Evolutionary conservation across 2,113 vertebrate genomes (phyloP).

Genomic region (Onychostoma macrolepis): DNA sequence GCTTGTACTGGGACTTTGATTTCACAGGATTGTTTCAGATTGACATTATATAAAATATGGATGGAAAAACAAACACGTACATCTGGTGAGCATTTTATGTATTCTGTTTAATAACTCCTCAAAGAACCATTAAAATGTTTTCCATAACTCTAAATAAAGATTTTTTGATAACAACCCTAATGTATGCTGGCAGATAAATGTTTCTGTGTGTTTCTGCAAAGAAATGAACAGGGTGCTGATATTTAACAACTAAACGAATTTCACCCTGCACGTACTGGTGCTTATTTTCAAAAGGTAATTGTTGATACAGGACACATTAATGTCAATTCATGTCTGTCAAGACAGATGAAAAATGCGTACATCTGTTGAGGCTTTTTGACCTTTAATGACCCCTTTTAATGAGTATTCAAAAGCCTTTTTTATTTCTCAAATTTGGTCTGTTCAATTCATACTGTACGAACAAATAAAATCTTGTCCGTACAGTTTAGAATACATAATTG

Average conservation of each 20-base stretch:
- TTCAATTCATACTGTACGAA: not conserved
- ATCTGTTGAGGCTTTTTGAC: not conserved
- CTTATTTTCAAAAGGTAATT: not conserved
- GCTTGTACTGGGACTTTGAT: slow-evolving; percentile 38
- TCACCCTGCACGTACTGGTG: not conserved
- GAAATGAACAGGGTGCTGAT: not conserved
- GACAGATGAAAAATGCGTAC: not conserved
- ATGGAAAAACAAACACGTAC: slow-evolving; percentile 42
- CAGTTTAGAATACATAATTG: no score
- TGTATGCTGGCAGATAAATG: not conserved
- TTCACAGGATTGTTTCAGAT: slow-evolving; percentile 31
- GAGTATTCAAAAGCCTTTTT: not conserved
- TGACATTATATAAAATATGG: slow-evolving; percentile 32
- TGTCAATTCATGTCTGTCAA: not conserved
- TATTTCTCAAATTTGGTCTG: not conserved
- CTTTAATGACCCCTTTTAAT: not conserved
- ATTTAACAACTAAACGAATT: not conserved
- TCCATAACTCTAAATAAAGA: slow-evolving; percentile 59
- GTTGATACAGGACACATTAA: not conserved
- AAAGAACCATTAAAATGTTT: slow-evolving; percentile 72
- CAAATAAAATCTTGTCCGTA: not conserved
- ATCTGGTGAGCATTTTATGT: slow-evolving; percentile 49
- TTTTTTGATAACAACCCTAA: slow-evolving; percentile 17
- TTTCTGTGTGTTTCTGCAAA: not conserved
- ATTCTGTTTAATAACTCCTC: slow-evolving; percentile 48